Evolutionary conservation across 2,113 vertebrate genomes (phyloP), one percentile per base, ranked within the genome.

Genomic region (Panthera leo): DNA sequence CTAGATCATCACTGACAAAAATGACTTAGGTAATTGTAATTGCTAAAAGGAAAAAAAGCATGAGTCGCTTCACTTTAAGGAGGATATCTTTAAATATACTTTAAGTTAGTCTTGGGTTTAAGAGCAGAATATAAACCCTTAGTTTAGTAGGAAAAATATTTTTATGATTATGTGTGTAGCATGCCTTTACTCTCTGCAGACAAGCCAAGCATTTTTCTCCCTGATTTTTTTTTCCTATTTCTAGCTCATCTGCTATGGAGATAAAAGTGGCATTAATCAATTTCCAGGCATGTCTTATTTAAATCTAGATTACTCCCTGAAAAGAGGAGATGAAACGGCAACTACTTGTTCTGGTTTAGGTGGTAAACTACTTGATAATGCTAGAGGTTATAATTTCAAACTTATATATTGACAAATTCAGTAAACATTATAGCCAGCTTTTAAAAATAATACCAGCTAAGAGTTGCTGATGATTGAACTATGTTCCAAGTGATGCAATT

Each of bases 71-170:
- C 42, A 90, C 70, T 91, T 84, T 55, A 87, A 87, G 39, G 25
- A 75, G 14, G 25, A 36, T 48, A 85, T 42, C 23, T 84, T 90
- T 95, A 71, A 48, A n/a, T 78, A 31, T 55, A 73, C 80, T 86
- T 86, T 84, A 70, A 75, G 34, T 75, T 58, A 75, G 5, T 53
- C 89, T 94, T 91, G 14, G 75, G 73, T 67, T 97, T 92, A 86
- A 85, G 45, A 86, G 27, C 11, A 75, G 53, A 96, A 89, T 65
- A 90, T 61, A 92, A 82, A 84, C 78, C n/a, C 89, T 68, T 96
- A n/a, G 82, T 58, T 93, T 73, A 86, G 11, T 71, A 42, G 53
- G 75, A 23, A 45, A 45, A 63, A 36, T 11, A 21, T 29, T 61
- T 83, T 34, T 79, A 39, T 21, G 19, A 45, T 45, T 75, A 82